Base-by-base conservation (phyloP, 2,888 invertebrate species). In the Ommatoiulus sabulosus region DNA sequence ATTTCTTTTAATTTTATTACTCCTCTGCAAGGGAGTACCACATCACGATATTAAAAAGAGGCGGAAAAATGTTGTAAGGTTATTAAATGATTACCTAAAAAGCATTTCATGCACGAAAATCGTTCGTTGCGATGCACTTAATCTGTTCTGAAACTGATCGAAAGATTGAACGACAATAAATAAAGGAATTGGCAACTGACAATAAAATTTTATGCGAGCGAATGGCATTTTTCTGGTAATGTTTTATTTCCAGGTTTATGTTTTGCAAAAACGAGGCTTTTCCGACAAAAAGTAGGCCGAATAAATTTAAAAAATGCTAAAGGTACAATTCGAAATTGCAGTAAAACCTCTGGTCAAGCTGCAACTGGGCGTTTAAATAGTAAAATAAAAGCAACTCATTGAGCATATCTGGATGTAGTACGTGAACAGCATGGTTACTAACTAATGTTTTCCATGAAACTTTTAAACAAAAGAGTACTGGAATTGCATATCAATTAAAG, bases 141-240 rank as follows among this genome's bases (percentile, higher is more conserved):
- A 52, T 46, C 15, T 10, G 10, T 57, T 57, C 57, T 57, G 57
- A 63, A 63, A 63, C 5, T n/a, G 6, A 6, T 20, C n/a, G 5
- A 20, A 20, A 20, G 0, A n/a, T 20, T 63, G 8, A 63, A 63
- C 20, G 63, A 6, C 63, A 63, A 63, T 20, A 20, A 63, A 63
- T 63, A 63, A 15, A 20, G 63, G 20, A 20, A 63, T 63, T 57
- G 57, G 15, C 15, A 57, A 57, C 10, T 15, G 20, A 63, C 63
- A 63, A 63, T 63, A 63, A 63, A 15, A 63, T 63, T 63, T 63
- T 63, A 63, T 63, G n/a, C 63, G 63, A 20, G 63, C 63, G 20
- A 63, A 63, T 5, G 63, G 20, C 63, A 63, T 63, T n/a, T 12
- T 63, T 20, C 5, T 8, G 4, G 15, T 20, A 63, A n/a, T 63